These are phyloP conservation scores for Cynocephalus volans DNA, from an alignment of 2,113 vertebrate genomes.

Conservation along the genomic window DNA sequence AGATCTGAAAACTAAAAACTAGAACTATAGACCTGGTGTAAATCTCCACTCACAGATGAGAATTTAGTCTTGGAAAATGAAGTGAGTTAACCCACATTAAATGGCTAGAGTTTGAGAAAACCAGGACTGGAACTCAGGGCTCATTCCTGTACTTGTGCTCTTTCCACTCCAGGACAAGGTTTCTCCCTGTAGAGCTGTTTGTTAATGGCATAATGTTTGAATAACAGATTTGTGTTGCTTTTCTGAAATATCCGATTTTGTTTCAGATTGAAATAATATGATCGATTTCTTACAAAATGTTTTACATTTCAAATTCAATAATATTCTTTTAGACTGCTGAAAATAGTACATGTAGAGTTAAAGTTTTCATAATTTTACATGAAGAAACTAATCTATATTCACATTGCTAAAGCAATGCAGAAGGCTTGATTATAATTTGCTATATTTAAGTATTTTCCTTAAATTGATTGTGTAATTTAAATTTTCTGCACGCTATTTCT, in stretches of 20 bases:
- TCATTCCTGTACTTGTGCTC: background rate
- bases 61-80: background rate
- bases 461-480: slow-evolving; percentile 50
- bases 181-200: background rate
- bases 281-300: background rate
- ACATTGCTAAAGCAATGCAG: background rate
- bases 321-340: slow-evolving; percentile 14
- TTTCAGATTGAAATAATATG: slow-evolving; percentile 44
- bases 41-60: background rate
- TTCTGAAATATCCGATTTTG: slow-evolving; percentile 42
- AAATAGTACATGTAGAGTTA: background rate
- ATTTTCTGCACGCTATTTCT: slow-evolving; percentile 59
- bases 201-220: background rate
- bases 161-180: background rate
- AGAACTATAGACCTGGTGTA: background rate
- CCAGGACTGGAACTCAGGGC: background rate
- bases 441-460: slow-evolving; percentile 57
- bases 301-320: slow-evolving; percentile 63
- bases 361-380: background rate
- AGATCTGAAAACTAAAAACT: background rate
- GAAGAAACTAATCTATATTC: slow-evolving; percentile 59
- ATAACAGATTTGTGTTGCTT: slow-evolving; percentile 14
- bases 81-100: background rate
- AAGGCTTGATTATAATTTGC: slow-evolving; percentile 62
- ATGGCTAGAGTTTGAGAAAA: background rate